A percentile compares a stretch with the other conserved stretches of the same genome.
These are phyloP conservation scores for Caenorhabditis sp. DNA, from an alignment of 2,888 invertebrate species.

Conservation along the genomic window DNA sequence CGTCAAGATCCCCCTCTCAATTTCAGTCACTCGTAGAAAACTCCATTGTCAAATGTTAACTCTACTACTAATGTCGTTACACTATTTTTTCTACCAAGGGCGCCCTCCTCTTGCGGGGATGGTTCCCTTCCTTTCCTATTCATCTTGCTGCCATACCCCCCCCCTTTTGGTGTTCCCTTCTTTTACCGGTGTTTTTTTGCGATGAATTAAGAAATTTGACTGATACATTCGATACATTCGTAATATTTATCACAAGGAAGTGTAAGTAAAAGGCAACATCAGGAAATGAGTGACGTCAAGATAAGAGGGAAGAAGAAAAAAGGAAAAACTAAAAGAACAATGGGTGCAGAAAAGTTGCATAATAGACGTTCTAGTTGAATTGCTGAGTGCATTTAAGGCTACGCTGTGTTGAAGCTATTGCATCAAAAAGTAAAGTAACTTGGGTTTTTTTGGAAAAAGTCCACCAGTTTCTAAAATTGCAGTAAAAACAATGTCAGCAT, in stretches of 20 bases:
- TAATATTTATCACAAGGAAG: constrained; percentile 34
- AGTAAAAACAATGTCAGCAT: constrained; percentile 28
- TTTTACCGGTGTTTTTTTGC: too few species aligned
- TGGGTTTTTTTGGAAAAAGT: constrained; percentile 26
- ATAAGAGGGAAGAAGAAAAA: constrained; percentile 8
- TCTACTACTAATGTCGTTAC: too few species aligned
- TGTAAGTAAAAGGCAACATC: constrained; percentile 28
- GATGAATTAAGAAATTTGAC: neutral
- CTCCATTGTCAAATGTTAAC: too few species aligned
- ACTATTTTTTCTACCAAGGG: too few species aligned
- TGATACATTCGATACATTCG: neutral
- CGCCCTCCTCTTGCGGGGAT: too few species aligned
- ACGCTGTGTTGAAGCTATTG: constrained; percentile 51
- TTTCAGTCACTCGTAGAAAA: too few species aligned
- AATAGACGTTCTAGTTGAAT: constrained; percentile 40
- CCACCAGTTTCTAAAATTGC: constrained; percentile 62
- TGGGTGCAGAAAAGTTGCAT: constrained; percentile 18
- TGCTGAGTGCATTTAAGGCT: constrained; percentile 54
- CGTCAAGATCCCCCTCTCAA: too few species aligned
- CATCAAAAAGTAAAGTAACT: constrained; percentile 43
- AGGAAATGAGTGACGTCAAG: constrained; percentile 23
- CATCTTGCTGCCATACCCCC: too few species aligned
- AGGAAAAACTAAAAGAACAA: constrained; percentile 25
- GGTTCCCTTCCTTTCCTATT: too few species aligned
- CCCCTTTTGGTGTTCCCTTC: too few species aligned